Base-by-base conservation (phyloP, 2,113 vertebrate genomes). In the Ophthalmotilapia sp. region DNA sequence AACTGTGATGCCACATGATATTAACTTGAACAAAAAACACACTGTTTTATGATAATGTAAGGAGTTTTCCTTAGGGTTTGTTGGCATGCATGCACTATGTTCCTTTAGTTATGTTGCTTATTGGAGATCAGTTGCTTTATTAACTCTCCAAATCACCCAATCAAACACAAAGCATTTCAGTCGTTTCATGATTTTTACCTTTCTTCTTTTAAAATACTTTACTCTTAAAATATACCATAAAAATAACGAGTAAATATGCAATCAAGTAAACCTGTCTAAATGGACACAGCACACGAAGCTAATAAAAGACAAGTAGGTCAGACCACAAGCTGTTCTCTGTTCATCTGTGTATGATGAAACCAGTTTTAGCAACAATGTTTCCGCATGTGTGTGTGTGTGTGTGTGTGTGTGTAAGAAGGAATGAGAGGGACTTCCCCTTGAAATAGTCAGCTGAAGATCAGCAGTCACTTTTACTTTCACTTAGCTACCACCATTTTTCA, bases 391-490 rank as follows among this genome's bases (percentile, higher is more conserved):
- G 17, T 17, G 56, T 9, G 26, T 31, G 56, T 2, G n/a, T 12
- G 21, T 75, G 15, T 68, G 21, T 21, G 23, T n/a, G 54, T 8
- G 13, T 9, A 40, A 36, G 62, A 47, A 6, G 40, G 55, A 4
- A 15, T 40, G 6, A 60, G 7, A 81, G 9, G 5, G 26, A 2
- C 29, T 80, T 87, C 51, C 62, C 42, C 33, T 49, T 17, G 4
- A 86, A 85, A 90, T 88, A 75, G 15, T 42, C n/a, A 55, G 73
- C 56, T 54, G 83, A 81, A 70, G 8, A 80, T 47, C 80, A 79
- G 40, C 38, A 86, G 31, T 19, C 75, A 75, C 33, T 88, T 92
- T 89, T 90, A 60, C 53, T 91, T 90, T 91, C 82, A 60, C 53
- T 87, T 75, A 10, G 55, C 68, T 33, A 8, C 14, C 21, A 19